Base-by-base conservation (phyloP, 2,888 invertebrate genomes). In the Heterodera filipjevi region DNA sequence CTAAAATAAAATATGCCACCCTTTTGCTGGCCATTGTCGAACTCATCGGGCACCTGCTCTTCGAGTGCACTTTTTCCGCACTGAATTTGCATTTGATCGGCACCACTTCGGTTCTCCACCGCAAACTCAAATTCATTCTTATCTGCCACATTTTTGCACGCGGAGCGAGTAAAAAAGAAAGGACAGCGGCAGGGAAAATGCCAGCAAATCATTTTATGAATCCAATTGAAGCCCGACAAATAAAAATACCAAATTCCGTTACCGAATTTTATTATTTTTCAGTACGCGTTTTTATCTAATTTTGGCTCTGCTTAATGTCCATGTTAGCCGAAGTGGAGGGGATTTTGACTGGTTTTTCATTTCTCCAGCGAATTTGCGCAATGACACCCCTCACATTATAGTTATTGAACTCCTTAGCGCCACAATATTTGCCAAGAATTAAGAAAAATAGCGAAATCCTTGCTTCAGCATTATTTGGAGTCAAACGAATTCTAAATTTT, bases 61-160 rank as follows among this genome's bases (percentile, higher is more conserved):
- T 59, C 59, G 59, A 59, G 59, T 59, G 59, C 59, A n/a, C 59
- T n/a, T 59, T 59, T 12, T 59, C 59, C 6, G 59, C 59, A 27
- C 27, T 59, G 59, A 59, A 59, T 27, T 59, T 59, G 59, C 12
- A 30, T 12, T 27, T 59, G 27, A 59, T 59, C 59, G n/a, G 59
- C 27, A 27, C 59, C 59, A 59, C 59, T 59, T 59, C 59, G 27
- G 59, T 59, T n/a, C 27, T 59, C 27, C 59, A 59, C 27, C 10
- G 5, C n/a, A 59, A 59, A n/a, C 59, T 59, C 27, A 59, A 59
- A 27, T 59, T 59, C 59, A 59, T 59, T 30, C 59, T 59, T 5
- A 59, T 59, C 27, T 27, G 59, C 59, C 59, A 59, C 59, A 59
- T 59, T 59, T 59, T 59, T 27, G 59, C 27, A 27, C 59, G 59